Percentiles rank a stretch among this genome's conserved stretches.
Conservation (phyloP, 1,140 invertebrate species). For the Drosophila punjabiensis region DNA sequence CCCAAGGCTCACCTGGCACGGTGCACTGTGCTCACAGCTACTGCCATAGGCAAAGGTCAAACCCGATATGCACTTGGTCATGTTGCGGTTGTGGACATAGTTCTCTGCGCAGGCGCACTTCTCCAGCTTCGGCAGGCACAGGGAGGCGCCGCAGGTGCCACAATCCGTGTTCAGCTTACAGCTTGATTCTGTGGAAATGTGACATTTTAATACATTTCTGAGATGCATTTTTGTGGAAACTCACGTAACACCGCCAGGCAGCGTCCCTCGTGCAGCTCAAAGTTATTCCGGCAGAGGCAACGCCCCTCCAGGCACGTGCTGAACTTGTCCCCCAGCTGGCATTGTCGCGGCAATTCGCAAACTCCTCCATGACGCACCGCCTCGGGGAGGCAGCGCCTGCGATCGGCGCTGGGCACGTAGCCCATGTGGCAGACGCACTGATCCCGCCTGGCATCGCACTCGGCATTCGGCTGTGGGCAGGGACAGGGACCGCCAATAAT, state of each 20-base stretch:
- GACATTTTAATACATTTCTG: not conserved
- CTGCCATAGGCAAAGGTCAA: slow-evolving; percentile 4
- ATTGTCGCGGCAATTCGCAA: slow-evolving; percentile 65
- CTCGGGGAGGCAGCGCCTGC: slow-evolving; percentile 60
- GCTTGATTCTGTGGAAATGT: slow-evolving; percentile 20
- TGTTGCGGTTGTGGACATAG: slow-evolving; percentile 49
- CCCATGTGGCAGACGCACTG: slow-evolving; percentile 58
- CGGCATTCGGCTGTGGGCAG: slow-evolving; percentile 49
- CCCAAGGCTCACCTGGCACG: slow-evolving; percentile 53
- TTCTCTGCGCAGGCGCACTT: slow-evolving; percentile 54
- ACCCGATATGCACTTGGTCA: slow-evolving; percentile 47
- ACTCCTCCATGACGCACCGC: slow-evolving; percentile 31
- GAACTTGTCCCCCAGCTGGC: slow-evolving; percentile 51
- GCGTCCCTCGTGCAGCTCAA: slow-evolving; percentile 47
- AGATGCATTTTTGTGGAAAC: not conserved
- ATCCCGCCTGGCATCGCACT: slow-evolving; percentile 46
- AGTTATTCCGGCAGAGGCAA: slow-evolving; percentile 59
- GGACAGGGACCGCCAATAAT: slow-evolving; percentile 75
- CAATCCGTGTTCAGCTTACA: slow-evolving; percentile 44
- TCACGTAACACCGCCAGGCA: slow-evolving; percentile 63
- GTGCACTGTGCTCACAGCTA: slow-evolving; percentile 31
- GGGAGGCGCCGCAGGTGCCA: slow-evolving; percentile 3
- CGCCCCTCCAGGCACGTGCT: slow-evolving; percentile 44
- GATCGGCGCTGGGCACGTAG: slow-evolving; percentile 63
- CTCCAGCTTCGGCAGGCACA: slow-evolving; percentile 30